Evolutionary conservation across 2,888 invertebrate species (phyloP), one percentile per base, ranked within the genome.

Genomic region (Parnassius glacialis): DNA sequence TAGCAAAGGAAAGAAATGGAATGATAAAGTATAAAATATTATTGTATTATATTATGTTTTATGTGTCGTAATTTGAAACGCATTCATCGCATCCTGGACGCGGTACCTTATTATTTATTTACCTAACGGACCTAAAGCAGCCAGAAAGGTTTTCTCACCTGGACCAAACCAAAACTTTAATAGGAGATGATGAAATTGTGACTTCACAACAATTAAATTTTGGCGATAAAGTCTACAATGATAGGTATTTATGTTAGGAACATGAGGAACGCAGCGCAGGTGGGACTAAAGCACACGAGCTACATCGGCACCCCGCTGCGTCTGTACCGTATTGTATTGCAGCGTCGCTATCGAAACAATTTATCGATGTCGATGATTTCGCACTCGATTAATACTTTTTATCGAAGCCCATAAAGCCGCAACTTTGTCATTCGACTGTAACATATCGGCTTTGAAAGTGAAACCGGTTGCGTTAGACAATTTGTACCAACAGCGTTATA

Each of bases 281-380:
- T 67, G 72, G 63, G 64, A 64, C 68, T 55, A 34, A 59, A 62
- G 51, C 62, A 57, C 65, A 66, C 62, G 74, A 74, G 73, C 75
- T 71, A 64, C 71, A 67, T 72, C 67, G 74, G 60, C 71, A 77
- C 79, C 74, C 80, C 76, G 61, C 59, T 59, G 80, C 57, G 77
- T 57, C 65, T 68, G 68, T 70, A 67, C 66, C 64, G 64, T 63
- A 64, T 60, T 65, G 67, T 55, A 59, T 57, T 59, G 59, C 66
- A 25, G 56, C 53, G 47, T 59, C 45, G 61, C 62, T 79, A 78
- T 77, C 78, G 79, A 80, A 54, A 62, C 54, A 78, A 78, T 75
- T 76, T 76, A 79, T 79, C 74, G 77, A 78, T 71, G 65, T 67
- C 67, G 66, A 69, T 70, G 74, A 63, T 62, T 61, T 62, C 64